These are phyloP conservation scores for Sebastes alutus DNA, from an alignment of 2,797 vertebrate genomes.

Conservation along the genomic window DNA sequence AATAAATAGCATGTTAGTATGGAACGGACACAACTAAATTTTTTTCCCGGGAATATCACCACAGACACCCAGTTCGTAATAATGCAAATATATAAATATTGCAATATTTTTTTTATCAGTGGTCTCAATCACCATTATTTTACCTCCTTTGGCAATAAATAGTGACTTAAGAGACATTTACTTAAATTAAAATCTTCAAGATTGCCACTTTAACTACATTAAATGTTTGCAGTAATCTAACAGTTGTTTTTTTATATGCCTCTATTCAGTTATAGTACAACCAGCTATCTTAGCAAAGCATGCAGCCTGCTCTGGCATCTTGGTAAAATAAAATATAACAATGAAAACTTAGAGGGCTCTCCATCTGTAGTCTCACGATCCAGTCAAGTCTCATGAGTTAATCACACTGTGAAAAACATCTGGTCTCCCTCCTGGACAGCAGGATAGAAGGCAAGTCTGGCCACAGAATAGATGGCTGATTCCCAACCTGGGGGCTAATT, in stretches of 20 bases:
- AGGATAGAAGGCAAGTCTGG: conserved; percentile 25
- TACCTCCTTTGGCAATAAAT: no score
- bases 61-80: no score
- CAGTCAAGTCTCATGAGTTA: conserved; percentile 21
- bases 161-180: no score
- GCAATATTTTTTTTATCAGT: no score
- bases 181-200: no score
- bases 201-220: background rate
- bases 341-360: background rate
- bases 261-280: background rate
- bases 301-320: background rate
- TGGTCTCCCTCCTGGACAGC: conserved; percentile 46
- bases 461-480: conserved; percentile 36
- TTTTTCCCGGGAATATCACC: no score
- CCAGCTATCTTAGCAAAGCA: background rate
- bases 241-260: background rate
- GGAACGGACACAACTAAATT: accelerated
- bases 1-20: no score
- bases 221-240: background rate
- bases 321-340: background rate
- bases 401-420: conserved; percentile 52
- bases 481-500: conserved; percentile 57
- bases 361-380: conserved; percentile 22
- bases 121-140: no score
- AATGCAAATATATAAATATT: no score